A percentile compares a stretch with the other conserved stretches of the same genome.
These are phyloP conservation scores for Acanthornis magna DNA, from an alignment of 2,797 vertebrate species.

Conservation along the genomic window DNA sequence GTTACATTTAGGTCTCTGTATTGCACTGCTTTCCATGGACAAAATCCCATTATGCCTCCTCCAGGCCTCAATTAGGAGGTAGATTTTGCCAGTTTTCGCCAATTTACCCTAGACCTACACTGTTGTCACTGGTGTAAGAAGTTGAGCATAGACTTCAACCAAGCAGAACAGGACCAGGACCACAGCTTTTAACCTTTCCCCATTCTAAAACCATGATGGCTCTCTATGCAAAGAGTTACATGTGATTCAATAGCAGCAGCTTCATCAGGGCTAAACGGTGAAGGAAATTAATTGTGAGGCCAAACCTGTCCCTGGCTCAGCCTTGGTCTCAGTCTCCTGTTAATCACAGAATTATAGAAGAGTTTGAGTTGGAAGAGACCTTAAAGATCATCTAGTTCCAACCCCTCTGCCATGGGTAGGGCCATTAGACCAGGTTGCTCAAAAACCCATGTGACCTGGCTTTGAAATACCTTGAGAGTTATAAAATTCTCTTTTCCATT, in stretches of 20 bases:
- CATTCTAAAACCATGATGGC: not conserved
- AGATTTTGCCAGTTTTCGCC: not conserved
- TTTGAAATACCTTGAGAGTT: not conserved
- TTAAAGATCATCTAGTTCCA: not conserved
- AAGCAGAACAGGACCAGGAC: not conserved
- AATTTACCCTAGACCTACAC: not conserved
- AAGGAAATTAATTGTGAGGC: not conserved
- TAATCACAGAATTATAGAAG: not conserved
- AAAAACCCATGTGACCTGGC: not conserved
- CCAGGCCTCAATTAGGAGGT: not conserved
- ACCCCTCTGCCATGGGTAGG: not conserved
- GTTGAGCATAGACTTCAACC: rapidly evolving
- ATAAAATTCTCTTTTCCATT: not conserved
- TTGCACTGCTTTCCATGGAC: not conserved
- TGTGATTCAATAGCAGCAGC: not conserved
- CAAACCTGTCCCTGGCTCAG: not conserved
- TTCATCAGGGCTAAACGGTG: rapidly evolving
- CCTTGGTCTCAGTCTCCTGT: not conserved
- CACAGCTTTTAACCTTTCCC: not conserved
- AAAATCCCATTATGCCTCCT: not conserved
- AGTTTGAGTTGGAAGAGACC: not conserved
- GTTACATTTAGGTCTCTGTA: not conserved
- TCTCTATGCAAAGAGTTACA: not conserved
- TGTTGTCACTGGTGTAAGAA: not conserved
- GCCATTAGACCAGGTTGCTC: not conserved